Evolutionary conservation across 2,113 vertebrate species (phyloP).

Genomic region (Hippocampus abdominalis): DNA sequence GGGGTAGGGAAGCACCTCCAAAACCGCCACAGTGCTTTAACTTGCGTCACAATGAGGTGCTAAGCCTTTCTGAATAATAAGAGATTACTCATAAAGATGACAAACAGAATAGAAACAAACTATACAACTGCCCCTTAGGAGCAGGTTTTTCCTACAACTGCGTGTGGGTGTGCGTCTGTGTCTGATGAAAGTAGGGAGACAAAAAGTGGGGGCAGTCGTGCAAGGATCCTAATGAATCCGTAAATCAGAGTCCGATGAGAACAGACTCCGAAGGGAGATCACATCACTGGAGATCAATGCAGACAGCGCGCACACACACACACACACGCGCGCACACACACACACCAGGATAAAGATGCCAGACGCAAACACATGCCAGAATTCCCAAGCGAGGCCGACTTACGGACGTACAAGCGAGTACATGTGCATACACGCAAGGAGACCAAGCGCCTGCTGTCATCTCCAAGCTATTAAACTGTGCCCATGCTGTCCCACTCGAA

Average conservation of each 20-base stretch:
- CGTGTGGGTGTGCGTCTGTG: conserved; percentile 24
- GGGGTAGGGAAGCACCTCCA: conserved; percentile 61
- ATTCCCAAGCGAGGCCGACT: conserved; percentile 41
- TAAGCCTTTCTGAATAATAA: conserved; percentile 57
- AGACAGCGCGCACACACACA: conserved; percentile 25
- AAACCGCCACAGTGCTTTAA: conserved; percentile 58
- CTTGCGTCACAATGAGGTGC: conserved; percentile 59
- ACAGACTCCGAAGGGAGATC: conserved; percentile 65
- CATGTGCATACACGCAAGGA: conserved; percentile 33
- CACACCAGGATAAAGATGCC: conserved; percentile 29
- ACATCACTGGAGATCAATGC: conserved; percentile 69
- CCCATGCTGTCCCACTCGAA: conserved; percentile 73
- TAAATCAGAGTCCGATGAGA: conserved; percentile 70
- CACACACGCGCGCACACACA: neutral
- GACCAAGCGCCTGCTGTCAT: conserved; percentile 49
- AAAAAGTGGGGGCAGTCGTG: conserved; percentile 44
- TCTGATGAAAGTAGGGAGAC: conserved; percentile 33
- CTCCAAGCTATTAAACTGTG: conserved; percentile 88
- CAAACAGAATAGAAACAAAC: conserved; percentile 60
- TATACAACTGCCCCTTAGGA: conserved; percentile 50
- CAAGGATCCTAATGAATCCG: conserved; percentile 67
- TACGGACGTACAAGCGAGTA: conserved; percentile 36
- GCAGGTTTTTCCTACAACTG: conserved; percentile 21
- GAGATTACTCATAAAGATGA: conserved; percentile 64
- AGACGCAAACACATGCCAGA: conserved; percentile 39